Evolutionary conservation across 2,797 vertebrate species (phyloP).

Genomic region (Sorex maritimensis): DNA sequence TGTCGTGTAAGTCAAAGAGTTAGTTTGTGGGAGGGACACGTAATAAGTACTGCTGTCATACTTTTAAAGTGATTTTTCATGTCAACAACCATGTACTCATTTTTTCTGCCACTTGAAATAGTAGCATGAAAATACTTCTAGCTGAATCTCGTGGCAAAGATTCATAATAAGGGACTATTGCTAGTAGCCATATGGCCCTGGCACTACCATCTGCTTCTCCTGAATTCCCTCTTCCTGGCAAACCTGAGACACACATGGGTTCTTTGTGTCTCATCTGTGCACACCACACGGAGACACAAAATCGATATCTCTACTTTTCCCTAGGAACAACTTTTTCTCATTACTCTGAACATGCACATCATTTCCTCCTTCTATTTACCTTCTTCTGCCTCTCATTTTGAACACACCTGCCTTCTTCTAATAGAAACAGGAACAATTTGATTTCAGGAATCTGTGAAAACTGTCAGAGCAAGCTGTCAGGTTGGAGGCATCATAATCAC

Average conservation of each 20-base stretch:
- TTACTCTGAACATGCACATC: constrained; percentile 85
- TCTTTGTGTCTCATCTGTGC: constrained; percentile 89
- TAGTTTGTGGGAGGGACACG: background rate
- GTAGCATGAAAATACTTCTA: constrained; percentile 84
- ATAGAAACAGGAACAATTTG: constrained; percentile 80
- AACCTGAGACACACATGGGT: constrained; percentile 89
- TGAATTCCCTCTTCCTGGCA: constrained; percentile 90
- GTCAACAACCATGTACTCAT: constrained; percentile 77
- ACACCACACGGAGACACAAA: constrained; percentile 85
- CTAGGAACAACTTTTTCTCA: constrained; percentile 85
- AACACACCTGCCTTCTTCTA: constrained; percentile 84
- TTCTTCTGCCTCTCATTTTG: constrained; percentile 83
- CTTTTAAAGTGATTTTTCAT: constrained; percentile 42
- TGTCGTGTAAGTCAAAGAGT: background rate
- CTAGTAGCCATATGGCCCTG: constrained; percentile 89
- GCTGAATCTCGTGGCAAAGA: constrained; percentile 88
- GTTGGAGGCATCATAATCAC: constrained; percentile 86
- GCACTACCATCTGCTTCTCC: constrained; percentile 90
- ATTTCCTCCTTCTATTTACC: constrained; percentile 80
- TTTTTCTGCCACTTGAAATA: constrained; percentile 85
- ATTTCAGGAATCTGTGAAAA: constrained; percentile 86
- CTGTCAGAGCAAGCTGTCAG: constrained; percentile 88
- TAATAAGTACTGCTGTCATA: background rate
- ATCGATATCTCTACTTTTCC: constrained; percentile 81
- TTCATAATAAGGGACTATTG: constrained; percentile 85